Base-by-base conservation (phyloP, 2,797 vertebrate species). In the Sparidentex hasta region DNA sequence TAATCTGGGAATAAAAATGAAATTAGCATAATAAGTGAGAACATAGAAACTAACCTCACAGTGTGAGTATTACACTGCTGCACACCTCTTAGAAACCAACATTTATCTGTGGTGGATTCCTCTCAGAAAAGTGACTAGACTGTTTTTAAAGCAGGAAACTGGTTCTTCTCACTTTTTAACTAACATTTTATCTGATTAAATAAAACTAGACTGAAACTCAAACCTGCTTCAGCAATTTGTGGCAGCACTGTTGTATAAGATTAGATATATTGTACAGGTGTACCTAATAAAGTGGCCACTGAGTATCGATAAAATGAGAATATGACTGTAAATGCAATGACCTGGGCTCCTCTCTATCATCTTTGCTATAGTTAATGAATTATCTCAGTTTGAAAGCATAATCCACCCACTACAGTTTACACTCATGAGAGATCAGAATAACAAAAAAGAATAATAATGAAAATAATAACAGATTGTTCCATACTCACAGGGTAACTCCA, bases 161-260 rank as follows among this genome's bases (percentile, higher is more conserved):
- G 3, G 16, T 44, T 33, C 5, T 58, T 38, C 8, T 38, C 12
- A 52, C 20, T 33, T 33, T 71, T 38, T 44, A 50, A 74, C 23
- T 13, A 67, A 64, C 51, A 48, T 71, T 29, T 20, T 23, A 43
- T 59, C 21, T 47, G n/a, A 65, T 65, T 33, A n/a, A 47, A 65
- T 3, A 14, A n/a, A 14, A 46, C 8, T 2, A 6, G 3, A 33
- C 1, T 33, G 29, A 6, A 33, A 33, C 23, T 29, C 12, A 55
- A 6, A 38, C 27, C 27, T 57, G 29, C 62, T 57, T 62, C 11
- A 17, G n/a, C n/a, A 38, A 20, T 16, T 50, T 9, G 8, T 50
- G 18, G 2, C 63, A 50, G 6, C 2, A 11, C 47, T 14, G 20
- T 38, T 11, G 8, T 38, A 38, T 38, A 8, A 38, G 38, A 55